phyloP scores from a whole-genome alignment of 2,797 vertebrate genomes.

The Cygnus olor region DNA sequence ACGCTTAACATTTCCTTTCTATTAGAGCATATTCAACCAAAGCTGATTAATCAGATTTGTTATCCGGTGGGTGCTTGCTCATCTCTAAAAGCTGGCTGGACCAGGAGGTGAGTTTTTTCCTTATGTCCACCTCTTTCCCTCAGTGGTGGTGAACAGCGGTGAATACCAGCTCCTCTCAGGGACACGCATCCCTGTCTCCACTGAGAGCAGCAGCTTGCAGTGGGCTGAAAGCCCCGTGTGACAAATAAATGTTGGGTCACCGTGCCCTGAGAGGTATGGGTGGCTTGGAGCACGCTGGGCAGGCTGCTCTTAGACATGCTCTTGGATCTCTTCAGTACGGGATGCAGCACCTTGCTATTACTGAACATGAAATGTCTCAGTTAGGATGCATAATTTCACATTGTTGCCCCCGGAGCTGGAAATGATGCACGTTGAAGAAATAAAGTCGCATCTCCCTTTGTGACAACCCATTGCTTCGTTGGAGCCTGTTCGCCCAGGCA shows the following conservation, averaged over 20 bases:
- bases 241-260: neutral
- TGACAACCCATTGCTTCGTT: neutral
- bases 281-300: neutral
- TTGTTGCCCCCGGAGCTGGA: neutral
- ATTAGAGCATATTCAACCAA: neutral
- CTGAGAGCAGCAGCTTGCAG: neutral
- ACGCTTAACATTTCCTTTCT: neutral
- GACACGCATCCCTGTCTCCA: neutral
- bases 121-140: neutral
- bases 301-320: neutral
- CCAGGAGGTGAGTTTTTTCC: neutral
- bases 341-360: neutral
- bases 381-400: neutral
- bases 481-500: constrained; percentile 18
- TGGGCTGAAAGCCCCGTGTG: neutral
- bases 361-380: neutral
- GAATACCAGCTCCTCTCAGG: neutral
- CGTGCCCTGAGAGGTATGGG: neutral
- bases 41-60: neutral
- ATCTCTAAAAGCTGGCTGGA: neutral
- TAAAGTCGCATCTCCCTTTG: neutral
- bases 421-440: constrained; percentile 5
- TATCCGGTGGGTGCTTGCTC: neutral
- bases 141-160: neutral
- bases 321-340: neutral